Percentiles rank a stretch among this genome's conserved stretches.
Evolutionary conservation across 2,888 invertebrate genomes (phyloP).

Genomic region (Tetranychus truncatus): DNA sequence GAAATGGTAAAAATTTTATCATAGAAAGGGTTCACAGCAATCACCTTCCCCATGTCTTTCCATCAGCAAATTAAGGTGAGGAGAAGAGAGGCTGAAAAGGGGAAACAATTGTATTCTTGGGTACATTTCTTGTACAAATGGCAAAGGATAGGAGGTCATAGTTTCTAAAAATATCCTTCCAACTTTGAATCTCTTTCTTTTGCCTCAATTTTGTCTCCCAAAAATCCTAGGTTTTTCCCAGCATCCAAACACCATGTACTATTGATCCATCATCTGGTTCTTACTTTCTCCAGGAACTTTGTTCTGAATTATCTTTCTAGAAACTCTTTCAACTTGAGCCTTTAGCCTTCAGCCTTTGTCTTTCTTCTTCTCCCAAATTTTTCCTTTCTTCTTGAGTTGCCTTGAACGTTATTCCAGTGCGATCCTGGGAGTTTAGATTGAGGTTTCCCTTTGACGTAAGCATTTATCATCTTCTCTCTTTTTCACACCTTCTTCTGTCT

Average conservation of each 20-base stretch:
- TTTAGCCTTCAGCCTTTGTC: neutral
- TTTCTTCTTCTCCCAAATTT: neutral
- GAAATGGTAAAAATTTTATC: neutral
- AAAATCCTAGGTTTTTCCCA: neutral
- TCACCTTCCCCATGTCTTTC: neutral
- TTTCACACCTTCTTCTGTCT: neutral
- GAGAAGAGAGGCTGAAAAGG: neutral
- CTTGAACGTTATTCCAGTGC: neutral
- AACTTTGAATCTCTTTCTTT: neutral
- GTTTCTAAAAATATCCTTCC: constrained; percentile 2
- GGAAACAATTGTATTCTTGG: neutral
- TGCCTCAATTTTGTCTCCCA: neutral
- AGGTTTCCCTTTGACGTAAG: constrained; percentile 10
- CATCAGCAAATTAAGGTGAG: neutral
- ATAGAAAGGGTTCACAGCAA: neutral
- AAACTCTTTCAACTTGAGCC: constrained; percentile 5
- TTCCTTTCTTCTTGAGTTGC: neutral
- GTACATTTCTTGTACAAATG: neutral
- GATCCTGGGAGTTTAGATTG: constrained; percentile 6
- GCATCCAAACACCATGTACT: neutral
- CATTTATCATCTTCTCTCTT: neutral
- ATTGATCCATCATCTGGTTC: neutral
- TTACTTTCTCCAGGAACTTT: neutral
- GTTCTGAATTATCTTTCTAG: neutral
- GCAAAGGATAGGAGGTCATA: constrained; percentile 10